These are phyloP conservation scores for Zeuzera pyrina DNA, from an alignment of 2,888 invertebrate genomes.

Conservation along the genomic window DNA sequence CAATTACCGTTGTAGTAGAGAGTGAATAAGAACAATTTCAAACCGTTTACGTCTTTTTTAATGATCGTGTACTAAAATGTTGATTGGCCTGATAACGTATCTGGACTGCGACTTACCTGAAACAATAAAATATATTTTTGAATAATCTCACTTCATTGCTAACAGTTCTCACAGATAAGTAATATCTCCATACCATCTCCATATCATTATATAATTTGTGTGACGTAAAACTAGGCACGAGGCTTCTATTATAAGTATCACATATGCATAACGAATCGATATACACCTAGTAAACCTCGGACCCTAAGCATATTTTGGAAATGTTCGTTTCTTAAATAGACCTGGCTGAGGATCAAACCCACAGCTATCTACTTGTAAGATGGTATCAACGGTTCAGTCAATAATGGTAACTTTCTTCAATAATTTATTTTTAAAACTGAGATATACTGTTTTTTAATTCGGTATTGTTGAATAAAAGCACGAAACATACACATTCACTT, in stretches of 20 bases:
- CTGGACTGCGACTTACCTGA: constrained; percentile 16
- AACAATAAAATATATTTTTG: constrained; percentile 16
- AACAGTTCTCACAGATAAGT: neutral
- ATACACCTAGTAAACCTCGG: too few species aligned
- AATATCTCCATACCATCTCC: neutral
- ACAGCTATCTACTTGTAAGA: too few species aligned
- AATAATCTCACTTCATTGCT: neutral
- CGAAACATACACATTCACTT: neutral
- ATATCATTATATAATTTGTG: neutral
- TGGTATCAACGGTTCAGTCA: too few species aligned
- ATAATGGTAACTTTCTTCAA: too few species aligned
- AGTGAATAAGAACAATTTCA: constrained; percentile 24
- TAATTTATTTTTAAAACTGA: too few species aligned
- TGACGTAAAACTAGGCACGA: neutral
- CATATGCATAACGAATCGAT: too few species aligned
- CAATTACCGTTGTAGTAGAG: constrained; percentile 34
- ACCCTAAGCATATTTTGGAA: too few species aligned
- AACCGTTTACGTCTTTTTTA: constrained; percentile 17
- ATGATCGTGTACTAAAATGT: neutral
- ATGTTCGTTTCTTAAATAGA: too few species aligned
- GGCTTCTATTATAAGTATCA: too few species aligned
- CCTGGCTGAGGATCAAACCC: too few species aligned
- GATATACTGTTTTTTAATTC: too few species aligned
- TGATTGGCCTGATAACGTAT: neutral
- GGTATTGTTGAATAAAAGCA: too few species aligned